Percentiles rank a stretch among this genome's conserved stretches.
These are phyloP conservation scores for Ctenopoma multispine DNA, from an alignment of 2,797 vertebrate genomes.

Conservation along the genomic window DNA sequence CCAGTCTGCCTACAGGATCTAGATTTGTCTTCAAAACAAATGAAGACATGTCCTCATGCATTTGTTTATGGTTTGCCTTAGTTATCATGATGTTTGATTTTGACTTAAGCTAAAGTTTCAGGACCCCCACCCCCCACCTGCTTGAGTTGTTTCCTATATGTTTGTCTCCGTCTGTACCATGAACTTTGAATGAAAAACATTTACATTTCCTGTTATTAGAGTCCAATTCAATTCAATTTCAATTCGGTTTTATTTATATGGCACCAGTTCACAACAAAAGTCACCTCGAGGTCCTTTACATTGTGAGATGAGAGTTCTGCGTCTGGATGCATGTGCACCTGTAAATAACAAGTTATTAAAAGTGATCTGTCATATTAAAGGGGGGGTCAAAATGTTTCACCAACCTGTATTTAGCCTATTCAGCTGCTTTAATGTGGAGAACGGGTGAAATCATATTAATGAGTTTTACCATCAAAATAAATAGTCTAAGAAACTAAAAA, in stretches of 20 bases:
- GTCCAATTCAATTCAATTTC: no score
- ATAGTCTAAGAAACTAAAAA: background rate
- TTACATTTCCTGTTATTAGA: background rate
- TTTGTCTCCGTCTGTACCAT: no score
- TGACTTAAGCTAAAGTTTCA: slow-evolving; percentile 1
- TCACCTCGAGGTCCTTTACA: no score
- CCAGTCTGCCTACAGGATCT: slow-evolving; percentile 10
- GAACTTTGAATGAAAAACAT: background rate
- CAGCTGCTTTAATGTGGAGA: background rate
- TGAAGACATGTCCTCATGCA: slow-evolving; percentile 11
- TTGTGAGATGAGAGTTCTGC: no score
- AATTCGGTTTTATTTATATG: no score
- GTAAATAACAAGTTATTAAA: background rate
- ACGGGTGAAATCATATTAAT: background rate
- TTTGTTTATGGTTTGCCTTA: slow-evolving; percentile 9
- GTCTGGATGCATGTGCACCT: no score
- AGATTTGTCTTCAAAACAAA: slow-evolving; percentile 38
- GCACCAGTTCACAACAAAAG: no score
- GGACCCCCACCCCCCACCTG: background rate
- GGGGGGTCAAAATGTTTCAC: background rate
- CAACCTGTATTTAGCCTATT: background rate
- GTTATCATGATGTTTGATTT: slow-evolving; percentile 1
- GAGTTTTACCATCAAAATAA: background rate
- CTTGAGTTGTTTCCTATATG: background rate
- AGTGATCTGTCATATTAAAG: background rate